Conservation (phyloP, 1,140 invertebrate species). For the Luehdorfia chinensis region DNA sequence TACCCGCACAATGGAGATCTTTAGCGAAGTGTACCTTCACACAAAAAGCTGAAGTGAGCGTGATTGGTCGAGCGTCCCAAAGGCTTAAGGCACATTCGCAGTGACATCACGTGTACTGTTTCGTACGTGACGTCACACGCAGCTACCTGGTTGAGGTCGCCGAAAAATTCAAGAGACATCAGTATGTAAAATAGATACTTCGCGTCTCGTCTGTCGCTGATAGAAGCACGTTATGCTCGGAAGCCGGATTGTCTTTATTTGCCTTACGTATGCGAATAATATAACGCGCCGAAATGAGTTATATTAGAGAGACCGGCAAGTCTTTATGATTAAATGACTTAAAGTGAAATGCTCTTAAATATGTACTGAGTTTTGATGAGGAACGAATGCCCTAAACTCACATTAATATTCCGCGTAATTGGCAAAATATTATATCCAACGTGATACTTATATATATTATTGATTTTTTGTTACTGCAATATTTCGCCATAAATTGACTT, state of each 20-base stretch:
- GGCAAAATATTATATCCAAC: too few species aligned
- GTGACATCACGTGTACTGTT: constrained; percentile 36
- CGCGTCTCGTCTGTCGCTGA: neutral
- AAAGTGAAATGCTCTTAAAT: neutral
- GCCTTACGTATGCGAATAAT: constrained; percentile 11
- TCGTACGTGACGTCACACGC: constrained; percentile 38
- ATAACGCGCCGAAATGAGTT: constrained; percentile 16
- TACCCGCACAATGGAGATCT: constrained; percentile 14
- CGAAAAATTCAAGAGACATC: constrained; percentile 22
- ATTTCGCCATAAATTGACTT: too few species aligned
- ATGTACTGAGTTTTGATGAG: too few species aligned
- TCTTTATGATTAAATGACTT: constrained; percentile 1
- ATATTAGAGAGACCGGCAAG: constrained; percentile 11
- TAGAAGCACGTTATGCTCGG: neutral
- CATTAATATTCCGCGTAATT: too few species aligned
- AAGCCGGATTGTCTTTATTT: constrained; percentile 12
- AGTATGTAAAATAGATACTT: constrained; percentile 32
- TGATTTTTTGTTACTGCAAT: too few species aligned
- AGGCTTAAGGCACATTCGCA: constrained; percentile 33
- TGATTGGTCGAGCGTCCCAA: constrained; percentile 37
- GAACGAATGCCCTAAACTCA: too few species aligned
- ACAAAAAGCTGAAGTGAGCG: constrained; percentile 24
- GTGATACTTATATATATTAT: too few species aligned
- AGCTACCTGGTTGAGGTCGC: constrained; percentile 21
- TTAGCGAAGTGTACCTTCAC: constrained; percentile 21